These are phyloP conservation scores for Reinhardtius hippoglossoides DNA, from an alignment of 2,113 vertebrate species.

Conservation along the genomic window DNA sequence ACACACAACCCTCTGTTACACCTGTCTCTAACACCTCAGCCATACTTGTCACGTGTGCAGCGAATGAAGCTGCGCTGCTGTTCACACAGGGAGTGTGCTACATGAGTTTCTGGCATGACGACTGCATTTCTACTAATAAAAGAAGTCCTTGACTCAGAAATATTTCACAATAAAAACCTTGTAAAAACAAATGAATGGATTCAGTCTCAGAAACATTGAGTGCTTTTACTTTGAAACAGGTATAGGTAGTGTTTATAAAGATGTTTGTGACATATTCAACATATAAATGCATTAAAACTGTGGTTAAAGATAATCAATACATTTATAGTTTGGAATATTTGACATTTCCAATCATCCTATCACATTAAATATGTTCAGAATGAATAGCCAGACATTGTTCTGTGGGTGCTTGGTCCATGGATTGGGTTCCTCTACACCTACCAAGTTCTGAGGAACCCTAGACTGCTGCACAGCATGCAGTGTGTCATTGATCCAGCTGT, in stretches of 20 bases:
- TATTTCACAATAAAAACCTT: no score
- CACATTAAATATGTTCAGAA: background rate
- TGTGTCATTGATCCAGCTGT: slow-evolving; percentile 91
- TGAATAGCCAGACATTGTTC: background rate
- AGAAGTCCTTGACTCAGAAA: no score
- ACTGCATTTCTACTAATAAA: no score
- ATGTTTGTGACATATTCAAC: no score
- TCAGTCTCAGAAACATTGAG: no score
- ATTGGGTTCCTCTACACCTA: slow-evolving; percentile 60
- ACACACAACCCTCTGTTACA: background rate
- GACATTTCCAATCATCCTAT: background rate
- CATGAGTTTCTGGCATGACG: no score
- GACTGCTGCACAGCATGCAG: slow-evolving; percentile 87
- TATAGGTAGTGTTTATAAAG: no score
- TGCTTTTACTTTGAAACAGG: no score
- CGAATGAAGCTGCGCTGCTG: background rate
- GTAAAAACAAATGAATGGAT: no score
- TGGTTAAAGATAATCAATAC: background rate
- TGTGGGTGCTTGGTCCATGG: background rate
- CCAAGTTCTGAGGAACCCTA: slow-evolving; percentile 86
- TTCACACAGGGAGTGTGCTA: no score
- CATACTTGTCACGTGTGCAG: no score
- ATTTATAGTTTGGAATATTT: background rate
- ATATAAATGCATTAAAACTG: background rate
- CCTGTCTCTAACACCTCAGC: no score